Evolutionary conservation across 2,888 invertebrate species (phyloP).

Genomic region (Lycophotia porphyrea): DNA sequence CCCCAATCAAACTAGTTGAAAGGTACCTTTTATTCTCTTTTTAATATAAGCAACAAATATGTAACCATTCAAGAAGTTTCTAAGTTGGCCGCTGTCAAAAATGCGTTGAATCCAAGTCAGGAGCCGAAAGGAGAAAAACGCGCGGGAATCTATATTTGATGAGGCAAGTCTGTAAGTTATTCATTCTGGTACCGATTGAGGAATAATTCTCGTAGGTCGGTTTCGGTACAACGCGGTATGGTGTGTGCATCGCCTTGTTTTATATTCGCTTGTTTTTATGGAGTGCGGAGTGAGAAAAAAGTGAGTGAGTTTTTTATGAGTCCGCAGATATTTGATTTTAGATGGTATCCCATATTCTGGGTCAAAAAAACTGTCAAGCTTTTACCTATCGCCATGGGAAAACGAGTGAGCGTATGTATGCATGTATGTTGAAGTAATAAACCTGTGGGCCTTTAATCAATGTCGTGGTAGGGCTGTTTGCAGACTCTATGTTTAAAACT

Average conservation of each 20-base stretch:
- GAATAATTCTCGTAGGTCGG: conserved; percentile 71
- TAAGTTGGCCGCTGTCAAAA: conserved; percentile 43
- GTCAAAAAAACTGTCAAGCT: not conserved
- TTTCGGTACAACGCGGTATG: conserved; percentile 19
- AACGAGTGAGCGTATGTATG: not conserved
- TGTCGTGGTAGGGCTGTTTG: not conserved
- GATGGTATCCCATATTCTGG: not conserved
- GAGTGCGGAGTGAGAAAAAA: conserved; percentile 29
- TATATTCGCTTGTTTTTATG: conserved; percentile 42
- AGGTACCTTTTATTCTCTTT: conserved; percentile 22
- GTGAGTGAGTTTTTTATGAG: conserved; percentile 22
- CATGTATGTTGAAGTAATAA: not conserved
- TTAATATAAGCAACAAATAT: conserved; percentile 40
- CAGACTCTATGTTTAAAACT: too few relatives aligned
- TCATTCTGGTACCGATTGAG: conserved; percentile 75
- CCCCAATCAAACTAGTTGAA: conserved; percentile 18
- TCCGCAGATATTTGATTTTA: conserved; percentile 23
- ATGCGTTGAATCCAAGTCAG: conserved; percentile 43
- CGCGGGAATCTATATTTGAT: conserved; percentile 77
- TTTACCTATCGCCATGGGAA: not conserved
- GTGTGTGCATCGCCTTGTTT: conserved; percentile 36
- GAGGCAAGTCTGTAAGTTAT: conserved; percentile 72
- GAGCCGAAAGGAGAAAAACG: conserved; percentile 69
- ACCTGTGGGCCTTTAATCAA: not conserved
- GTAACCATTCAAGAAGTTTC: conserved; percentile 51